Base-by-base conservation (phyloP, 2,888 invertebrate genomes). In the Diplazon laetatorius region DNA sequence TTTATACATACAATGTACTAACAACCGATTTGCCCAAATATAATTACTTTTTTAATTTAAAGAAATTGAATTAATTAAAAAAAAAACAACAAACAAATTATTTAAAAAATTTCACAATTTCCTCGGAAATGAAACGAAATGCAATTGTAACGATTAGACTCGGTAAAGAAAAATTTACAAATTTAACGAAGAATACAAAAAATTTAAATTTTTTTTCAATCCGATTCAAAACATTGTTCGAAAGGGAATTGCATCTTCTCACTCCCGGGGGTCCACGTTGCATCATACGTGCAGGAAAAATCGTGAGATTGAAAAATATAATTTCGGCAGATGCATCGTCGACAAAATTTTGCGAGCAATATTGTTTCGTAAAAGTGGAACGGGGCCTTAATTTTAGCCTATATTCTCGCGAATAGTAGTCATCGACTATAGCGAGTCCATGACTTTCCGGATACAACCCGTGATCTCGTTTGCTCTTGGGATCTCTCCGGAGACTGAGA, bases 311-410 rank as follows among this genome's bases (percentile, higher is more conserved):
- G 10, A 14, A 9, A 35, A 35, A 62, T 60, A 71, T 70, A 42
- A 65, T 62, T 48, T 12, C 2, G 52, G 42, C 30, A 60, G 44
- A 76, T 72, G 46, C 68, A 62, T 39, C 20, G 16, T 37, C n/a
- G 14, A 6, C 55, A 50, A 48, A 37, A 42, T 44, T 60, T 22
- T 55, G n/a, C 9, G 42, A 42, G 20, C n/a, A 25, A 63, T 35
- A 52, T 12, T 42, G 18, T n/a, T 68, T 14, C n/a, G n/a, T 22
- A 16, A 62, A 65, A 76, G 16, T 65, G 16, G 50, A 70, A 50
- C 65, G n/a, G 5, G 10, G 6, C 44, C 14, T 70, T 42, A 76
- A 70, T 65, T 63, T 66, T 20, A 60, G 48, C 12, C 9, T 22
- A 10, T 48, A n/a, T 30, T 12, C 9, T n/a, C 0, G 37, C 2